These are phyloP conservation scores for Bradypus variegatus DNA, from an alignment of 2,797 vertebrate species.

Conservation along the genomic window DNA sequence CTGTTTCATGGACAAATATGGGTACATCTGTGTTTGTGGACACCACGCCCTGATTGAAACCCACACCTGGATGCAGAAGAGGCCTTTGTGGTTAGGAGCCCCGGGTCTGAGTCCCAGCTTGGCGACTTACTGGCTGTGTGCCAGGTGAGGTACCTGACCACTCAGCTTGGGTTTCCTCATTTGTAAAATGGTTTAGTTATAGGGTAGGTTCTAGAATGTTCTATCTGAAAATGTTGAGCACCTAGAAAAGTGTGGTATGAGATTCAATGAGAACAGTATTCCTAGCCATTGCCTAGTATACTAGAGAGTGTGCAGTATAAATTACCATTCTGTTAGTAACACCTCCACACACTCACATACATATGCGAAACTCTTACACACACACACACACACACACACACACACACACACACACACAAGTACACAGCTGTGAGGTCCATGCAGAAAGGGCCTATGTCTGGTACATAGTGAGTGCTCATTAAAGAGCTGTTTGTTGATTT, in stretches of 20 bases:
- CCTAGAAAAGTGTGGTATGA: not conserved
- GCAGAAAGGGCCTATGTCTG: not conserved
- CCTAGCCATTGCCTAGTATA: not conserved
- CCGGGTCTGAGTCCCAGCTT: too few species aligned
- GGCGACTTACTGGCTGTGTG: not conserved
- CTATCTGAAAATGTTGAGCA: not conserved
- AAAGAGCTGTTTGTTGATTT: not conserved
- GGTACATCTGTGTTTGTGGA: not conserved
- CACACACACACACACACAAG: not conserved
- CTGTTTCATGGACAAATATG: not conserved
- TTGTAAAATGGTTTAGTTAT: not conserved
- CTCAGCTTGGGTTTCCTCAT: not conserved
- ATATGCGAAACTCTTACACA: too few species aligned
- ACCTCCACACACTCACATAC: too few species aligned
- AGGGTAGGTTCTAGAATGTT: not conserved
- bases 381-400: too few species aligned
- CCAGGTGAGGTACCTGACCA: not conserved
- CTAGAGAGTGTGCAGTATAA: not conserved
- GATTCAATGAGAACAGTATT: not conserved
- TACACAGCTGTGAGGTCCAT: not conserved
- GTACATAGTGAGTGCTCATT: not conserved
- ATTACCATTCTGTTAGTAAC: not conserved
- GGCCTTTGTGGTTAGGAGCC: not conserved
- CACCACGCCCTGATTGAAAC: not conserved
- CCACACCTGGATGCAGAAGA: accelerated